Conservation (phyloP, 2,888 invertebrate genomes). For the Penaeus monodon region DNA sequence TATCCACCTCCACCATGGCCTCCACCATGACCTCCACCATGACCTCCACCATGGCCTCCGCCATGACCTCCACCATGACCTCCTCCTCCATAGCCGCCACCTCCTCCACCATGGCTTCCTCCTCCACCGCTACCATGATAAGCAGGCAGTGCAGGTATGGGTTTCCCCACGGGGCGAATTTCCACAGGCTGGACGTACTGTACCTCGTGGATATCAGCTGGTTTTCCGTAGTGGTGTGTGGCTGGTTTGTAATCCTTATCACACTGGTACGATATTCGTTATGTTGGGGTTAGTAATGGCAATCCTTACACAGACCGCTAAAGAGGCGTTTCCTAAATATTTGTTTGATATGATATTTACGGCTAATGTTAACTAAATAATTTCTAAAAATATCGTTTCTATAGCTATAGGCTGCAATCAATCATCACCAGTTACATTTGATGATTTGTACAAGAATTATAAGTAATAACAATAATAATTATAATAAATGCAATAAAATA, state of each 20-base stretch:
- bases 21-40: neutral
- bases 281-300: neutral
- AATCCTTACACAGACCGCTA: no score
- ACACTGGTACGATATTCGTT: constrained; percentile 14
- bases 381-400: no score
- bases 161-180: constrained; percentile 55
- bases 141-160: constrained; percentile 53
- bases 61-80: constrained; percentile 19
- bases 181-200: constrained; percentile 61
- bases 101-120: constrained; percentile 2
- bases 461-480: no score
- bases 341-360: no score
- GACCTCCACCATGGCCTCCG: neutral
- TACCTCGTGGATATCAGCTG: constrained; percentile 45
- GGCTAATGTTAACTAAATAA: no score
- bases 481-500: no score
- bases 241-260: constrained; percentile 39
- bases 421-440: no score
- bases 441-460: no score
- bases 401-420: no score
- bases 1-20: constrained; percentile 5
- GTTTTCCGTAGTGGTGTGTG: constrained; percentile 38
- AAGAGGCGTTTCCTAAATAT: no score
- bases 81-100: neutral
- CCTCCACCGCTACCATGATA: constrained; percentile 14